Percentiles rank a stretch among this genome's conserved stretches.
Evolutionary conservation across 2,797 vertebrate species (phyloP).

Genomic region (Danio tinwini): DNA sequence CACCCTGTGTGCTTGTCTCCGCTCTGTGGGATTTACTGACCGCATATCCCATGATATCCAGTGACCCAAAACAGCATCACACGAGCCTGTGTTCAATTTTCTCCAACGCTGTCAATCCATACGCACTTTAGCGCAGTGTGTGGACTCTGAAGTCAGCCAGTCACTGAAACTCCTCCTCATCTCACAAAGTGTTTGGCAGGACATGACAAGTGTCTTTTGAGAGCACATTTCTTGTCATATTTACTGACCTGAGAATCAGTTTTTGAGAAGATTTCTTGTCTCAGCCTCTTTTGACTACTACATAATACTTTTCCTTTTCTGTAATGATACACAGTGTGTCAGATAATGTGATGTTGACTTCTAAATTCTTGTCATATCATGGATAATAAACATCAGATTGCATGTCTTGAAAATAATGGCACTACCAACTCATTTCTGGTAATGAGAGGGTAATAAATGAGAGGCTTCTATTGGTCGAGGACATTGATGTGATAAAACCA

Average conservation of each 20-base stretch:
- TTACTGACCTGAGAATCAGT: not conserved
- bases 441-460: too few relatives aligned
- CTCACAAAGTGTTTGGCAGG: not conserved
- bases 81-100: conserved; percentile 46
- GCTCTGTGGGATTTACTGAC: conserved; percentile 26
- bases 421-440: too few relatives aligned
- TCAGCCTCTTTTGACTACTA: too few relatives aligned
- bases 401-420: too few relatives aligned
- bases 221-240: not conserved
- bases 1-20: conserved; percentile 35
- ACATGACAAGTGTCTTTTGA: conserved; percentile 2
- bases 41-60: conserved; percentile 36
- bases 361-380: too few relatives aligned
- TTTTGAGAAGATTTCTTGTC: too few relatives aligned
- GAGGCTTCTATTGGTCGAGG: too few relatives aligned
- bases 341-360: too few relatives aligned
- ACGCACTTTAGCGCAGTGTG: conserved; percentile 25
- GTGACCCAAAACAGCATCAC: conserved; percentile 53
- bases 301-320: too few relatives aligned
- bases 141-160: not conserved
- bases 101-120: conserved; percentile 25
- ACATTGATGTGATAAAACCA: too few relatives aligned
- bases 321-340: too few relatives aligned
- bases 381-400: too few relatives aligned
- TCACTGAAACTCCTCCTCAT: conserved; percentile 5